Base-by-base conservation (phyloP, 2,113 vertebrate species). In the Notechis scutatus region DNA sequence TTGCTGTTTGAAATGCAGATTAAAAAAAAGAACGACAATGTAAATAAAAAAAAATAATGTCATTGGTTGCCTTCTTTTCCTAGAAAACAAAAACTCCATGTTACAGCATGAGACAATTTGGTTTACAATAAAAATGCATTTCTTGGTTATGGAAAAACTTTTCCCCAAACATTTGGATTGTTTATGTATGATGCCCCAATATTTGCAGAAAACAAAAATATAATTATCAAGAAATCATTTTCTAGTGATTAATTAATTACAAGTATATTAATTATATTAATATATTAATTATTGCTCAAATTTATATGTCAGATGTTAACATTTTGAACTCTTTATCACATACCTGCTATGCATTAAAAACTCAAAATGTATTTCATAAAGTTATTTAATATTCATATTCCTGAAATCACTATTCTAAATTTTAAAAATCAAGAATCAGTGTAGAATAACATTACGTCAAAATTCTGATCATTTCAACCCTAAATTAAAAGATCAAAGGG, bases 381-480 rank as follows among this genome's bases (percentile, higher is more conserved):
- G 5, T 89, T 21, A 39, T 1, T 93, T 1, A 91, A 85, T 94
- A 10, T 57, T 85, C 86, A 0, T 18, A 59, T 59, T 59, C 23
- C 57, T 59, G n/a, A 92, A 94, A 92, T 69, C 24, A 91, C 42
- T 91, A 42, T 0, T 95, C 93, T 95, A 94, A 42, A 61, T 89
- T 92, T 11, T 90, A 92, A 92, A 90, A n/a, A 23, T 11, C 5
- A 34, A 12, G n/a, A 90, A 74, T 74, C 50, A 74, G n/a, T 21
- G 15, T 18, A 69, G 45, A 90, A 29, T 69, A 26, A 69, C 50
- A 10, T 34, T 47, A 90, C 23, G 3, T 29, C 57, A 69, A 50
- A 8, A 50, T 64, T 50, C 61, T n/a, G 24, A 50, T 15, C 47
- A 69, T 47, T 90, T 64, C 50, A 29, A 90, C 1, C 45, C 45